Conservation (phyloP, 2,113 vertebrate genomes). For the Rhipidura dahli region DNA sequence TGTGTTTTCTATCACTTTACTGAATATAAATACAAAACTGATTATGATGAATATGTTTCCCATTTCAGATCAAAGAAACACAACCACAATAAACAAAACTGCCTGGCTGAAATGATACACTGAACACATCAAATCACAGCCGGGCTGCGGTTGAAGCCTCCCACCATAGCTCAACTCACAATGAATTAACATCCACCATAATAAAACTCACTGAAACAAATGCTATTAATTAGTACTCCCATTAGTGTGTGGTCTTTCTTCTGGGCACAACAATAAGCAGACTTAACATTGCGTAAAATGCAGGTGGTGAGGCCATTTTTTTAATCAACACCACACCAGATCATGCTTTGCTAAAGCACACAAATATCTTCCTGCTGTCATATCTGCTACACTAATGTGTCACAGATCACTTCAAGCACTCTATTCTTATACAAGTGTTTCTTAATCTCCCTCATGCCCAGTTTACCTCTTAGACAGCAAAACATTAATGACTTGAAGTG, state of each 20-base stretch:
- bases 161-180: background rate
- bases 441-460: background rate
- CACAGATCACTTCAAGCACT: background rate
- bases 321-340: background rate
- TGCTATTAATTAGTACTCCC: background rate
- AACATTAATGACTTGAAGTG: background rate
- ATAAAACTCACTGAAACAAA: background rate
- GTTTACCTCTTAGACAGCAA: background rate
- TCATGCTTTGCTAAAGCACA: background rate
- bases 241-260: slow-evolving; percentile 21
- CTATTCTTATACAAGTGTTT: background rate
- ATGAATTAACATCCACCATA: background rate
- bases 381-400: background rate
- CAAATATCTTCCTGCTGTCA: background rate
- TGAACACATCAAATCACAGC: slow-evolving; percentile 10
- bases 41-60: background rate
- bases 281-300: background rate
- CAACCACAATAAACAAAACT: slow-evolving; percentile 6
- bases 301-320: background rate
- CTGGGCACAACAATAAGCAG: background rate
- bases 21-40: background rate
- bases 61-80: slow-evolving; percentile 23
- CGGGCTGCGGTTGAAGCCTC: background rate
- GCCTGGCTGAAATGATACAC: background rate
- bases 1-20: background rate